Conservation (phyloP, 1,140 invertebrate species). For the Microplitis mediator region DNA sequence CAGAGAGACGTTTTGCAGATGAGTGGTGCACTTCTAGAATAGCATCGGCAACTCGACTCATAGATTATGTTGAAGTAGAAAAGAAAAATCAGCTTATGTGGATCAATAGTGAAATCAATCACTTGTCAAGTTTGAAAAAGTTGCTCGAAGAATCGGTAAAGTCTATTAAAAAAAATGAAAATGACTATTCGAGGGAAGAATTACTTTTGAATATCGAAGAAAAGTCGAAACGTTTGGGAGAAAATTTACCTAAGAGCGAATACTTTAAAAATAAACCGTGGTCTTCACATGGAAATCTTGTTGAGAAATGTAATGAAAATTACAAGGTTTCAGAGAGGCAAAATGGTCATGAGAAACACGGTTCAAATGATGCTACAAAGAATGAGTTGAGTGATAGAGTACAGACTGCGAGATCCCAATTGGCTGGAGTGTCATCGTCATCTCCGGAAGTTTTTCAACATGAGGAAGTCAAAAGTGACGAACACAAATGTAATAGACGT, state of each 20-base stretch:
- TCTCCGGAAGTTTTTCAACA: not conserved
- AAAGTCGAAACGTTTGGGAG: conserved; percentile 15
- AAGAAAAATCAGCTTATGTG: conserved; percentile 62
- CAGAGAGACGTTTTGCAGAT: conserved; percentile 48
- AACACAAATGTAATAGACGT: not conserved
- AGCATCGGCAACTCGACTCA: conserved; percentile 45
- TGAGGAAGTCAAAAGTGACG: not conserved
- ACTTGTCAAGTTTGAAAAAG: conserved; percentile 61
- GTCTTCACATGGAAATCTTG: conserved; percentile 58
- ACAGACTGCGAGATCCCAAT: conserved; percentile 38
- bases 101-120: conserved; percentile 64
- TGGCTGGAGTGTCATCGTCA: not conserved
- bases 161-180: conserved; percentile 20
- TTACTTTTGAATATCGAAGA: not conserved
- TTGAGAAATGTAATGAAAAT: conserved; percentile 34
- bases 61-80: conserved; percentile 59
- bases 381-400: conserved; percentile 32
- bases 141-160: conserved; percentile 53
- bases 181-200: not conserved
- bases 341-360: conserved; percentile 50
- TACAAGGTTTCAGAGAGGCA: conserved; percentile 20
- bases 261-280: conserved; percentile 46
- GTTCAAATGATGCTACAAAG: not conserved
- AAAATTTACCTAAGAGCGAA: not conserved
- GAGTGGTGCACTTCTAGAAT: conserved; percentile 47